Conservation (phyloP, 1,140 invertebrate species). For the Ooceraea biroi region DNA sequence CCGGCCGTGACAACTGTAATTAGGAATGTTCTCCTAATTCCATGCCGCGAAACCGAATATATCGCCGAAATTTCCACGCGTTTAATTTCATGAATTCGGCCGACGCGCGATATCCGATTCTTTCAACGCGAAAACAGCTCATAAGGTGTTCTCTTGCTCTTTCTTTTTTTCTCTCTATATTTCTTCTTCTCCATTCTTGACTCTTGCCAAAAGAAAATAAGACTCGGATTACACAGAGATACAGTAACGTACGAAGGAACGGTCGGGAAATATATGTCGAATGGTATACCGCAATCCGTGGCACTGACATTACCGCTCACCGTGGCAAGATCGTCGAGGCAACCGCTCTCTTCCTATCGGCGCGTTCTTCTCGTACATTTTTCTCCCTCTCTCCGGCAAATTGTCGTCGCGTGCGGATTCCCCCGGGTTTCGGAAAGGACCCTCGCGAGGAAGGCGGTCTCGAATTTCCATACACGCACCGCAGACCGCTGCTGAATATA, state of each 20-base stretch:
- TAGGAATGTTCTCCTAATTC: slow-evolving; percentile 48
- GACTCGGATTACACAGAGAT: not conserved
- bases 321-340: slow-evolving; percentile 50
- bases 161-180: not conserved
- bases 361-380: slow-evolving; percentile 21
- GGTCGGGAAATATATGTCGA: not conserved
- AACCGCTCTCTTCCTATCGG: not conserved
- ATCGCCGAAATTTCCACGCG: not conserved
- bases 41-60: not conserved
- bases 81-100: not conserved
- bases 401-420: slow-evolving; percentile 77
- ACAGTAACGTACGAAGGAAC: not conserved
- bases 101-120: not conserved
- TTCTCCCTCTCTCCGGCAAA: slow-evolving; percentile 50
- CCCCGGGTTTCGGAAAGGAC: slow-evolving; percentile 72
- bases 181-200: not conserved
- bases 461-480: slow-evolving; percentile 83
- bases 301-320: slow-evolving; percentile 45
- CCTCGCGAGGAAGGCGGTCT: slow-evolving; percentile 76
- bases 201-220: not conserved
- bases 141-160: not conserved
- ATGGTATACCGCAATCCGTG: not conserved
- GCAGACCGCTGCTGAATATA: slow-evolving; percentile 81
- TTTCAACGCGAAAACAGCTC: not conserved
- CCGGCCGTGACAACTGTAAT: slow-evolving; percentile 51